These are phyloP conservation scores for Odontomachus brunneus DNA, from an alignment of 1,140 invertebrate genomes.

Conservation along the genomic window DNA sequence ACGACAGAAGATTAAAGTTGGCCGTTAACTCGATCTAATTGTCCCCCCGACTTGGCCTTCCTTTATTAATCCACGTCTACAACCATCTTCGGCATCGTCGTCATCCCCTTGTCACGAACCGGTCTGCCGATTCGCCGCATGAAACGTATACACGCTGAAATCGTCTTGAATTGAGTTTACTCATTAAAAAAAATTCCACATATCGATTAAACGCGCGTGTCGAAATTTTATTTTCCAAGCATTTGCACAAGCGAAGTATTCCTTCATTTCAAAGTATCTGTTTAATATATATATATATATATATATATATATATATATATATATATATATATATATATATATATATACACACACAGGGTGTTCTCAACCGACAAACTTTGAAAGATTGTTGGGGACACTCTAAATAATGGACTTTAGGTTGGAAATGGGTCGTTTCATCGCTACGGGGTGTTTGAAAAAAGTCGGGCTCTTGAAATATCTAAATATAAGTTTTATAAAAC, in stretches of 20 bases:
- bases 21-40: constrained; percentile 86
- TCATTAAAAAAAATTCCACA: background rate
- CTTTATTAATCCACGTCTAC: constrained; percentile 83
- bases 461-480: too few species aligned
- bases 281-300: too few species aligned
- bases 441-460: too few species aligned
- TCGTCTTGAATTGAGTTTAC: constrained; percentile 4
- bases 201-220: background rate
- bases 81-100: constrained; percentile 74
- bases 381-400: too few species aligned
- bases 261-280: too few species aligned
- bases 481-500: too few species aligned
- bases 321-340: too few species aligned
- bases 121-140: constrained; percentile 19
- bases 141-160: background rate
- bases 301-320: too few species aligned
- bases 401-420: too few species aligned
- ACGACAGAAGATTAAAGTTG: constrained; percentile 85
- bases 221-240: background rate
- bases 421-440: too few species aligned
- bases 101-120: constrained; percentile 71
- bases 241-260: background rate
- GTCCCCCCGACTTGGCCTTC: constrained; percentile 82
- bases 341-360: too few species aligned
- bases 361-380: too few species aligned